Base-by-base conservation (phyloP, 2,113 vertebrate genomes). In the Chaetodon trifascialis region DNA sequence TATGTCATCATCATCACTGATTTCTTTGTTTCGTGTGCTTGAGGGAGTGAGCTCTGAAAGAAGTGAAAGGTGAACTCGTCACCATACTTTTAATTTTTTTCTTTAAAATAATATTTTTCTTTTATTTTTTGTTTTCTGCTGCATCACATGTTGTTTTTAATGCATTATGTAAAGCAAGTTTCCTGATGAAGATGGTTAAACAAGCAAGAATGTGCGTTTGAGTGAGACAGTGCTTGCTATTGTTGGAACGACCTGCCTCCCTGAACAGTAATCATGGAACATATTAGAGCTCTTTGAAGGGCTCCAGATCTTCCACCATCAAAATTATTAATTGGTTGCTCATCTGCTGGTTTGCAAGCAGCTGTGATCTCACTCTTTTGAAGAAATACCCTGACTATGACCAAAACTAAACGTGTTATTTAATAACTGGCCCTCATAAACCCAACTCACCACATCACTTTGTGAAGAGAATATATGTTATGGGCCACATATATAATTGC, bases 1-100 rank as follows among this genome's bases (percentile, higher is more conserved):
- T 4, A 44, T 86, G 46, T 11, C 76, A 78, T 90, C 69, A 80
- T 74, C 34, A 42, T 74, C 34, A 42, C 21, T 72, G 30, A 65
- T 52, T 42, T 23, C 62, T 76, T 64, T 74, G 15, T 51, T 14
- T 16, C 15, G 46, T 66, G 5, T 40, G 21, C 7, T 71, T 72
- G 16, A 51, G 34, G 44, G 60, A 34, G 16, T 46, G 52, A 71
- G 49, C 44, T 59, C 17, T 72, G 44, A 72, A 54, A 62, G 30
- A 73, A 68, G n/a, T 7, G 38, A 69, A 79, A 68, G 47, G 4
- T 19, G 17, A 47, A 46, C 30, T 25, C 23, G 5, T 42, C 46
- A 77, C 38, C 38, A 40, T 7, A 40, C 5, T 5, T 40, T 8
- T 7, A 40, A 38, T 3, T 34, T 5, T 49, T 68, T 38, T 5